phyloP scores from a whole-genome alignment of 92 coral and sea anemone species.

The Ricordea florida region DNA sequence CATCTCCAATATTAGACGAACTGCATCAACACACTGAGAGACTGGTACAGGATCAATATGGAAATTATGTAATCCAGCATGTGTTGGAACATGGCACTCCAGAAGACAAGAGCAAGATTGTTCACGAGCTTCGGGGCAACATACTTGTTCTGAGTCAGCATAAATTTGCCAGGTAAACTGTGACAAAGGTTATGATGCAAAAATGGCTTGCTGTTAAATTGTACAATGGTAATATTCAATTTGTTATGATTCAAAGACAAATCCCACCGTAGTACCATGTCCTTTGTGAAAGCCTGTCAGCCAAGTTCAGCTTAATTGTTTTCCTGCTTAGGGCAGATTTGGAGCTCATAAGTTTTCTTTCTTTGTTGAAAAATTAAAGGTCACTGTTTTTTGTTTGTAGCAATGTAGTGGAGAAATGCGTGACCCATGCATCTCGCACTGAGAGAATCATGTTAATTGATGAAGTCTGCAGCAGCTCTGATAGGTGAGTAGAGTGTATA shows the following conservation, averaged over 20 bases:
- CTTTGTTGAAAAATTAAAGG: not conserved
- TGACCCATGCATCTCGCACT: constrained; percentile 87
- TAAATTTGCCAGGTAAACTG: constrained; percentile 93
- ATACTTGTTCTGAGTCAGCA: constrained; percentile 91
- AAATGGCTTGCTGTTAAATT: too few species aligned
- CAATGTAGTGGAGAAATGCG: constrained; percentile 98
- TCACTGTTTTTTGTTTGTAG: constrained; percentile 55
- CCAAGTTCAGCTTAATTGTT: too few species aligned
- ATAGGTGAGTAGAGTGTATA: constrained; percentile 64
- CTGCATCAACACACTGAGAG: constrained; percentile 93
- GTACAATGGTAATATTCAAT: too few species aligned
- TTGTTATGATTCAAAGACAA: too few species aligned
- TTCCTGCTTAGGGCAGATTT: too few species aligned
- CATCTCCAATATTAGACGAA: constrained; percentile 83
- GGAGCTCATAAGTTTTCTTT: too few species aligned
- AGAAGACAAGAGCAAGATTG: constrained; percentile 94
- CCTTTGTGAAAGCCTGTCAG: too few species aligned
- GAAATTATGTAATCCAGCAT: constrained; percentile 97
- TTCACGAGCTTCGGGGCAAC: constrained; percentile 88
- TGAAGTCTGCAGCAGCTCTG: constrained; percentile 94
- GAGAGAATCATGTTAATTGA: constrained; percentile 96
- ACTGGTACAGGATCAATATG: constrained; percentile 98
- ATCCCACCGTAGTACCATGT: too few species aligned
- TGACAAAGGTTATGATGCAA: not conserved
- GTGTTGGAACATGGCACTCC: constrained; percentile 96